Evolutionary conservation across 2,797 vertebrate species (phyloP), one percentile per base, ranked within the genome.

Genomic region (Micromesistius poutassou): DNA sequence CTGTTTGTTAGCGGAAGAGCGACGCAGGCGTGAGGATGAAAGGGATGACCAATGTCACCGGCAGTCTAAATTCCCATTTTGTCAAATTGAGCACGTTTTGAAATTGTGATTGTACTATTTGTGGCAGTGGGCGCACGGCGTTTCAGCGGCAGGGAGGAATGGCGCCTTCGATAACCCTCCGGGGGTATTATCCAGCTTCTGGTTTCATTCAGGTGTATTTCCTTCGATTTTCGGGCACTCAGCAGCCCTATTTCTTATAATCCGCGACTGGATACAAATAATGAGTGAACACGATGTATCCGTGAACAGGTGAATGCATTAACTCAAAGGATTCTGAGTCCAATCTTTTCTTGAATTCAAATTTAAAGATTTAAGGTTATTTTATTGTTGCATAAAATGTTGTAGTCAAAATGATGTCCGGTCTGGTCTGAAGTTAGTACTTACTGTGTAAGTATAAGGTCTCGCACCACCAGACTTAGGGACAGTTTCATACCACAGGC

Each of bases 1-100:
- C 86, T 89, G 86, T 89, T 89, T 84, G 82, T 76, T 82, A 77
- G 84, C 79, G 87, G 86, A 76, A 84, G 85, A 77, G 86, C 75
- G 79, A 74, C 25, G 68, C 10, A 12, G 68, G 28, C 10, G 12
- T 30, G 72, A 50, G 75, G 66, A 88, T 83, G 76, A 89, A 88
- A 87, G 85, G 87, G 81, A 88, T 78, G 79, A 77, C 74, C 78
- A 78, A 86, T 89, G 87, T 91, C 86, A 82, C 78, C 72, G 82
- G 38, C 68, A 75, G 82, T 77, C 77, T 74, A 84, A 81, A 85
- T 87, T 88, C 79, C 82, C 78, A 84, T 90, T 87, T 82, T 80
- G 78, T 35, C 78, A 77, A 84, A 84, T 30, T 83, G 77, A 77
- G 7, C 62, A 13, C 50, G 78, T 80, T 84, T 75, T 70, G 22